phyloP scores from a whole-genome alignment of 53 echinoderm and acorn worm species.

The Luidia sarsii region DNA sequence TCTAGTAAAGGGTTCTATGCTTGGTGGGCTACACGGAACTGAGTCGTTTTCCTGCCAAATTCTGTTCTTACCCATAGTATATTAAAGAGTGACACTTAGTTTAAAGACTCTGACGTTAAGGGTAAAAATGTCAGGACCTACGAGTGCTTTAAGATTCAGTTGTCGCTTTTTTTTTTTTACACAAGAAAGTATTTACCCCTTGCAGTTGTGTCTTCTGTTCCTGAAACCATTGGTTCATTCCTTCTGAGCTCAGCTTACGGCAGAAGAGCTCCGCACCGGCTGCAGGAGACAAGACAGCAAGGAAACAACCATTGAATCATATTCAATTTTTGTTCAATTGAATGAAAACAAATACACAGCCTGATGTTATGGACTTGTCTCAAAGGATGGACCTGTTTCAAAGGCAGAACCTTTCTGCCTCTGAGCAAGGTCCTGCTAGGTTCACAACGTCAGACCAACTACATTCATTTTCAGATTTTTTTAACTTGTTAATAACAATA shows the following conservation, averaged over 20 bases:
- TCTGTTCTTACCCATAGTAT: no score
- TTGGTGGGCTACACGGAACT: no score
- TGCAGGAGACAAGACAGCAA: slow-evolving; percentile 1
- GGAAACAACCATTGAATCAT: background rate
- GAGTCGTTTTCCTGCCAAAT: no score
- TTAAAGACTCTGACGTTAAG: no score
- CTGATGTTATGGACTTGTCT: background rate
- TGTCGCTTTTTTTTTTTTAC: no score
- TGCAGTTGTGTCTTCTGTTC: slow-evolving; percentile 57
- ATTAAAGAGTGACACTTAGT: no score
- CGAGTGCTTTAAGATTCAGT: no score
- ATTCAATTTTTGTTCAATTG: background rate
- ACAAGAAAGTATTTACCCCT: slow-evolving; percentile 60
- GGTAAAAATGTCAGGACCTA: no score
- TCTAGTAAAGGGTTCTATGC: no score
- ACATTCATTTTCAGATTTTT: background rate
- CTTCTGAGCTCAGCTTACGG: slow-evolving; percentile 57
- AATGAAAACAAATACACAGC: background rate
- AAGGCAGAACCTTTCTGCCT: no score
- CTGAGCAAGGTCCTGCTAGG: no score
- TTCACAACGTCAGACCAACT: background rate
- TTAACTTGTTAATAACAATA: background rate
- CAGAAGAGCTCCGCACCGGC: slow-evolving; percentile 71
- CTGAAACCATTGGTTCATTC: slow-evolving; percentile 59
- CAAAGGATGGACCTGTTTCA: background rate